A percentile compares a stretch with the other conserved stretches of the same genome.
These are phyloP conservation scores for Microtus montanus DNA, from an alignment of 2,113 vertebrate genomes.

Conservation along the genomic window DNA sequence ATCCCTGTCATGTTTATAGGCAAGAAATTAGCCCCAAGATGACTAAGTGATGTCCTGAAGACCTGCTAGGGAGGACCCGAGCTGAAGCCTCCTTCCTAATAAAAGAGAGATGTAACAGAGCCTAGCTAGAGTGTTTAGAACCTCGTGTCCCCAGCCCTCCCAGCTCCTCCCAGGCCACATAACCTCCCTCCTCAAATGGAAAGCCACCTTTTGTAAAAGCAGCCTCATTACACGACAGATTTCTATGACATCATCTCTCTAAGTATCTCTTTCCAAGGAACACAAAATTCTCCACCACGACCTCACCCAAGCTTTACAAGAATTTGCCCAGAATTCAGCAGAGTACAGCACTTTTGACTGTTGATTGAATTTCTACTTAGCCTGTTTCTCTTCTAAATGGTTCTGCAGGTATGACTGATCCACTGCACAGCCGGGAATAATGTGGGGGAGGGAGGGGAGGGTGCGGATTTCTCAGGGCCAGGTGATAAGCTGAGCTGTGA, in stretches of 20 bases:
- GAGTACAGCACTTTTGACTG: not conserved
- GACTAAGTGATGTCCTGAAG: not conserved
- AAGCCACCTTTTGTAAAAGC: not conserved
- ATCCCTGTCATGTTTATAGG: not conserved
- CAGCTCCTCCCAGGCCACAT: not conserved
- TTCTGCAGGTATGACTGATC: not conserved
- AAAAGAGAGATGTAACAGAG: not conserved
- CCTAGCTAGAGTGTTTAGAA: not conserved
- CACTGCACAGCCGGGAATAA: not conserved
- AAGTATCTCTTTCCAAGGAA: constrained; percentile 51
- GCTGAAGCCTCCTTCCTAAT: not conserved
- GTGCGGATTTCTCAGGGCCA: not conserved
- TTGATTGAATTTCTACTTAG: not conserved
- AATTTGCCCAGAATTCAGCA: not conserved
- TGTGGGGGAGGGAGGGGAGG: not conserved
- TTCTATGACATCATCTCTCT: constrained; percentile 36
- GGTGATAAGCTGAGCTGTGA: not conserved
- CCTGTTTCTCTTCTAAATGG: not conserved
- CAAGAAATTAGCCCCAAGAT: not conserved
- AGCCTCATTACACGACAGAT: not conserved
- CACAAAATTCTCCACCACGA: not conserved
- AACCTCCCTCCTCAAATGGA: not conserved
- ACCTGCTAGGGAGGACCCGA: not conserved
- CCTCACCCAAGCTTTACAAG: not conserved
- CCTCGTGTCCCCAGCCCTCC: not conserved